Conservation (phyloP, 23 tunicate species). For the Clavelina lepadiformis region DNA sequence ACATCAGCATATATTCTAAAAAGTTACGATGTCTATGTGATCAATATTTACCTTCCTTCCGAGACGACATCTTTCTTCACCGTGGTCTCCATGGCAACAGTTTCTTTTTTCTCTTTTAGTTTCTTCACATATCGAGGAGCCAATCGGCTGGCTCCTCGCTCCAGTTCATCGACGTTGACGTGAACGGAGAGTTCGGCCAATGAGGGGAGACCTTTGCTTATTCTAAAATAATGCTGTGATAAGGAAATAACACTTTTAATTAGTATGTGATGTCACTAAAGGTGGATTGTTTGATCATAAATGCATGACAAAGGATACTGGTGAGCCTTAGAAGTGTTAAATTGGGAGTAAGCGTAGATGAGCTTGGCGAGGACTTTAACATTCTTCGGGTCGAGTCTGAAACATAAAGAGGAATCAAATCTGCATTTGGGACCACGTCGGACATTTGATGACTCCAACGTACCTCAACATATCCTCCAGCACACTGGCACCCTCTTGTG, state of each 20-base stretch:
- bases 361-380: constrained; percentile 78
- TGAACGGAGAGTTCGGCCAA: constrained; percentile 67
- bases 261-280: too few relatives aligned
- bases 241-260: too few relatives aligned
- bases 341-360: constrained; percentile 71
- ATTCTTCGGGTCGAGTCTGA: constrained; percentile 66
- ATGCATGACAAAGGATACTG: constrained; percentile 33
- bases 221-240: constrained; percentile 5
- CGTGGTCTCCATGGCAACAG: not conserved
- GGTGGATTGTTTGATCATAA: too few relatives aligned
- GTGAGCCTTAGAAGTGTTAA: constrained; percentile 74
- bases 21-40: too few relatives aligned
- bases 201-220: constrained; percentile 69
- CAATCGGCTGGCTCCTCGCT: constrained; percentile 44
- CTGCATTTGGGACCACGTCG: not conserved
- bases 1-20: constrained; percentile 1
- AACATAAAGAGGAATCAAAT: not conserved
- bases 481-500: constrained; percentile 56
- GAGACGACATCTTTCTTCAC: constrained; percentile 33
- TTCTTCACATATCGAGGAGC: constrained; percentile 77
- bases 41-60: constrained; percentile 42
- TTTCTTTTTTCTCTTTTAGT: constrained; percentile 46
- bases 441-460: not conserved
- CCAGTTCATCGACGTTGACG: constrained; percentile 85
- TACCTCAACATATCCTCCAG: constrained; percentile 55